Evolutionary conservation across 1,140 invertebrate species (phyloP), one percentile per base, ranked within the genome.

Genomic region (Dendroctonus ponderosae): DNA sequence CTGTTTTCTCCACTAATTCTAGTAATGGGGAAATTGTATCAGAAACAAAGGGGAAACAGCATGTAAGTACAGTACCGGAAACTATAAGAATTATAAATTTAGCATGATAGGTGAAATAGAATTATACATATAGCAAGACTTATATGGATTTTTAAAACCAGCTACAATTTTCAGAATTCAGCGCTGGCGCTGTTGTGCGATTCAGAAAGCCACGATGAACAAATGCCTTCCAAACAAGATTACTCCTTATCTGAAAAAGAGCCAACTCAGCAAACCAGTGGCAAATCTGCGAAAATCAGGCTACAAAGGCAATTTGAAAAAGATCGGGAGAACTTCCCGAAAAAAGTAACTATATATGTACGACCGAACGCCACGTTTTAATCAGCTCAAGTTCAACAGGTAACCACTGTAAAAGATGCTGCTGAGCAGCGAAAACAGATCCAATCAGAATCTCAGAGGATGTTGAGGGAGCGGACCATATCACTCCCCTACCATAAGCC

Each of bases 401-500:
- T 51, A 51, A 81, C 84, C 78, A 83, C 82, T 62, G 81, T 79
- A 9, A 83, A 83, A 75, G 78, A 83, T 77, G 84, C 84, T 50
- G 79, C 81, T 73, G 79, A 83, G 73, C 81, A 82, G 70, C 82
- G 82, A 76, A 78, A 82, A 63, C 81, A 82, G 73, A 85, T 84
- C 38, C 81, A 81, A 70, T 83, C 82, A 75, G 84, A 84, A 76
- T 83, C 82, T 0, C 89, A 91, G 76, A 78, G 89, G 42, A 84
- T 90, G 79, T 69, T 89, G 2, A 78, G 90, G 73, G 89, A 92
- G 79, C 84, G 85, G 48, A 75, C 82, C 64, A 79, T 92, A 48
- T 85, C 84, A 49, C 74, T 93, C 9, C 91, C 91, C 2, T 93
- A 93, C 79, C 90, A 93, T 77, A 83, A 82, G 70, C 91, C 91